Conservation (phyloP, 2,113 vertebrate genomes). For the human region GRCh38 chr11:22778001-22778500, state of each 20-base stretch:
- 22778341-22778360: neutral
- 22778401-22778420: neutral
- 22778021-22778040: neutral
- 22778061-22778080: conserved; percentile 7
- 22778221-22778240: neutral
- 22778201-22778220: neutral
- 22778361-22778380: neutral
- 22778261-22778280: neutral
- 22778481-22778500: neutral
- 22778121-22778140: neutral
- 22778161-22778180: neutral
- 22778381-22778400: neutral
- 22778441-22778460: neutral
- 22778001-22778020: neutral
- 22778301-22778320: neutral
- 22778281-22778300: neutral
- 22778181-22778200: neutral
- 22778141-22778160: neutral
- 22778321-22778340: neutral
- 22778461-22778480: neutral
- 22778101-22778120: fast-evolving
- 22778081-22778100: neutral
- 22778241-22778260: neutral
- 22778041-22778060: neutral
- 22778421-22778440: neutral